Percentiles rank a stretch among this genome's conserved stretches.
These are phyloP conservation scores for Chloromyia formosa DNA, from an alignment of 2,888 invertebrate genomes.

Conservation along the genomic window DNA sequence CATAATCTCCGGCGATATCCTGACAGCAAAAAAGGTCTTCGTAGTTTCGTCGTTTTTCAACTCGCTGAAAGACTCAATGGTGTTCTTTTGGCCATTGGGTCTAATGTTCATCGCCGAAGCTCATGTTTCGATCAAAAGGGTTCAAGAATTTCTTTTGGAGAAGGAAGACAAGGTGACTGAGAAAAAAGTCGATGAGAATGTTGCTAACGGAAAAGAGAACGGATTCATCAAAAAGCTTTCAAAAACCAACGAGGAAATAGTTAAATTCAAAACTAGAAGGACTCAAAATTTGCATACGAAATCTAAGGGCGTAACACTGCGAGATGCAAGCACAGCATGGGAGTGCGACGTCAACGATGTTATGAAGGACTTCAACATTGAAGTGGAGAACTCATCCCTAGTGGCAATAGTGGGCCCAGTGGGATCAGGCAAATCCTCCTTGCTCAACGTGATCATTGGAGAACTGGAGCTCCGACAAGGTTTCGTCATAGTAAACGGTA, in stretches of 20 bases:
- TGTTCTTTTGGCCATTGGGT: slow-evolving; percentile 82
- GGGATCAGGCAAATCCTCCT: slow-evolving; percentile 79
- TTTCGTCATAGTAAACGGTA: slow-evolving; percentile 70
- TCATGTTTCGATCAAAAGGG: slow-evolving; percentile 75
- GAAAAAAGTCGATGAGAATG: slow-evolving; percentile 31
- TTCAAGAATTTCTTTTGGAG: slow-evolving; percentile 72
- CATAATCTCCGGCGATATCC: slow-evolving; percentile 70
- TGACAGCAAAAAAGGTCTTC: slow-evolving; percentile 81
- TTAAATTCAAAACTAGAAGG: neutral
- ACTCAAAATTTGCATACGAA: slow-evolving; percentile 39
- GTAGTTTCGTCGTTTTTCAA: slow-evolving; percentile 84
- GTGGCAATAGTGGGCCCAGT: slow-evolving; percentile 72
- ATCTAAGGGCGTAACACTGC: slow-evolving; percentile 43
- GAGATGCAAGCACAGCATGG: slow-evolving; percentile 46
- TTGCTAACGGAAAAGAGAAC: slow-evolving; percentile 28
- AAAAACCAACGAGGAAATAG: slow-evolving; percentile 16
- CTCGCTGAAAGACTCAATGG: slow-evolving; percentile 79
- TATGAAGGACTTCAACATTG: slow-evolving; percentile 45
- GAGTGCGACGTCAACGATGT: slow-evolving; percentile 27
- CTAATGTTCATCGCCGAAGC: slow-evolving; percentile 81
- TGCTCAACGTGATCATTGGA: slow-evolving; percentile 77
- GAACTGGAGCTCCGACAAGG: slow-evolving; percentile 74
- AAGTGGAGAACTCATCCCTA: slow-evolving; percentile 38
- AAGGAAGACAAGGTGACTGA: slow-evolving; percentile 52
- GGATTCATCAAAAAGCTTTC: slow-evolving; percentile 40